A percentile compares a stretch with the other conserved stretches of the same genome.
Evolutionary conservation across 2,797 vertebrate species (phyloP).

Genomic region (Anomalospiza imberbis): DNA sequence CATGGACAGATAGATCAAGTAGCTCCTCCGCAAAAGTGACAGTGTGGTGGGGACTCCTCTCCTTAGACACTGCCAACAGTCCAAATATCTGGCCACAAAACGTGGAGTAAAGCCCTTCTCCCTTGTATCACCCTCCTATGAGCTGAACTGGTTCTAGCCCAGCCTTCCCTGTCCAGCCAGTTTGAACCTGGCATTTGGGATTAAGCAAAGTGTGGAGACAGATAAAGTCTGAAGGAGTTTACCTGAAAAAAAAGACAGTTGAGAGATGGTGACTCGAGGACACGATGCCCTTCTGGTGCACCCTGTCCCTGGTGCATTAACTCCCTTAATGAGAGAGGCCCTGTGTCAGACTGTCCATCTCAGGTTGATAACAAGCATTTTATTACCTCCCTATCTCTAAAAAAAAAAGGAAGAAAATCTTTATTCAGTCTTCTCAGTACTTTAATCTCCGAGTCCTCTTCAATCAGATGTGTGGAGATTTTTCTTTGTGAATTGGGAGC

Average conservation of each 20-base stretch:
- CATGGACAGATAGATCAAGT: background rate
- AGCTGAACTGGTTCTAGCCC: background rate
- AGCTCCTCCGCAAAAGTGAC: background rate
- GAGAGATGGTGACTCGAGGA: background rate
- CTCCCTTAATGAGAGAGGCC: background rate
- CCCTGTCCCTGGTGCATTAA: background rate
- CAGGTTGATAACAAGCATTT: background rate
- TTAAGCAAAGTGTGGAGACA: background rate
- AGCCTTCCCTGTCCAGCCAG: background rate
- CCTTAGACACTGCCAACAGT: background rate
- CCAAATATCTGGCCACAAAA: background rate
- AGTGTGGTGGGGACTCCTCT: background rate
- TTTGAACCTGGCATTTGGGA: background rate
- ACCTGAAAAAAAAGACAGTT: background rate
- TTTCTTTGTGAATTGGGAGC: slow-evolving; percentile 22
- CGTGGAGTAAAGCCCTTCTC: accelerated
- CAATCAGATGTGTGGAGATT: background rate
- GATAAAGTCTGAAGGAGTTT: background rate
- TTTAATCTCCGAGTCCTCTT: background rate
- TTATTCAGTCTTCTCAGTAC: background rate
- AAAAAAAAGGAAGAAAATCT: background rate
- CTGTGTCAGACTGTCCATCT: background rate
- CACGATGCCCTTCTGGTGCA: background rate
- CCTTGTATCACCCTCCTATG: accelerated
- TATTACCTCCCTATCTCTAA: background rate